Conservation (phyloP, 1,140 invertebrate genomes). For the Diabrotica virgifera region DNA sequence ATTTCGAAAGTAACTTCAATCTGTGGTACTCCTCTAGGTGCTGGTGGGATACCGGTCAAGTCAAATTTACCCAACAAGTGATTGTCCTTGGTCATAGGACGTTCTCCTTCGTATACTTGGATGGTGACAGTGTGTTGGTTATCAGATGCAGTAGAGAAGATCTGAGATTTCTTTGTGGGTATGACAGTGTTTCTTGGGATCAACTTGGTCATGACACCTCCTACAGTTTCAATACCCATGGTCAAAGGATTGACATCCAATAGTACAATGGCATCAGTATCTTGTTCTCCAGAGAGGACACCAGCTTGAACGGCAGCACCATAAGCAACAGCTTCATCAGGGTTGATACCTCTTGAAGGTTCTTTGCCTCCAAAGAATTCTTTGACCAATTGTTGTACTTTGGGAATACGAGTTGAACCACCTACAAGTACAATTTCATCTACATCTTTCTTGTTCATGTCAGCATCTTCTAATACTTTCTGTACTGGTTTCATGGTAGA, state of each 20-base stretch:
- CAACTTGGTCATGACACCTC: slow-evolving; percentile 99
- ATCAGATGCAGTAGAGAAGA: slow-evolving; percentile 98
- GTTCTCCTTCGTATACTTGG: slow-evolving; percentile 96
- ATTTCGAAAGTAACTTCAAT: slow-evolving; percentile 99
- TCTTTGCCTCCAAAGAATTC: slow-evolving; percentile 99
- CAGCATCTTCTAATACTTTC: slow-evolving; percentile 92
- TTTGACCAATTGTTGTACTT: slow-evolving; percentile 97
- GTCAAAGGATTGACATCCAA: slow-evolving; percentile 96
- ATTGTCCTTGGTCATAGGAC: slow-evolving; percentile 99
- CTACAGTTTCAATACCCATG: slow-evolving; percentile 99
- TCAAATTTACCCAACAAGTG: slow-evolving; percentile 96
- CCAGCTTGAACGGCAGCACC: slow-evolving; percentile 98
- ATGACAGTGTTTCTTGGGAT: slow-evolving; percentile 98
- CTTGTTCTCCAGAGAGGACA: slow-evolving; percentile 84
- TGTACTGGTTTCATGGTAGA: slow-evolving; percentile 99
- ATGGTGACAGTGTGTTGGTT: slow-evolving; percentile 99
- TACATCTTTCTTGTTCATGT: slow-evolving; percentile 98
- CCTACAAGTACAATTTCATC: slow-evolving; percentile 99
- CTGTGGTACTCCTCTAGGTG: slow-evolving; percentile 96
- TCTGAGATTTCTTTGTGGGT: slow-evolving; percentile 99
- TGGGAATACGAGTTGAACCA: slow-evolving; percentile 98
- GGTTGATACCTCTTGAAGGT: slow-evolving; percentile 96
- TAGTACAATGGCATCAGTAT: slow-evolving; percentile 94
- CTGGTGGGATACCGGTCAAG: slow-evolving; percentile 95
- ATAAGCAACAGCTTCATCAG: slow-evolving; percentile 97